phyloP scores from a whole-genome alignment of 2,888 invertebrate genomes.

The Eupelmus urozonus region DNA sequence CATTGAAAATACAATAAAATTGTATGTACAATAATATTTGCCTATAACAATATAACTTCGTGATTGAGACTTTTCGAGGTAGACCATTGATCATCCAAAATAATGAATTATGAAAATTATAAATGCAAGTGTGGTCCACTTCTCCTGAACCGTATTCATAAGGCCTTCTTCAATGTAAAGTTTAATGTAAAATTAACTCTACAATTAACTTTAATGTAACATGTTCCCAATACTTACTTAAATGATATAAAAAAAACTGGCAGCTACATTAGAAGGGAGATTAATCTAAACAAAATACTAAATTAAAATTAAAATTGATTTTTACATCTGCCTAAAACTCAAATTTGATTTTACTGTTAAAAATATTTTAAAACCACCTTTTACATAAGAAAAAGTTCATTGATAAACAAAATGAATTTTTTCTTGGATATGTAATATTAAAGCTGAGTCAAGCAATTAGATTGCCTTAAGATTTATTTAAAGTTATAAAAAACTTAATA shows the following conservation, averaged over 20 bases:
- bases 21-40: not conserved
- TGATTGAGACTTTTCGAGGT: conserved; percentile 48
- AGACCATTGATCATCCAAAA: conserved; percentile 36
- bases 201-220: not conserved
- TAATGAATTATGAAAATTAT: conserved; percentile 38
- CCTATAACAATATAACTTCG: not conserved
- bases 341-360: not conserved
- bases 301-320: too few species aligned
- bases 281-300: too few species aligned
- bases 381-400: not conserved
- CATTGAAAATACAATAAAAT: not conserved
- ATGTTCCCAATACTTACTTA: not conserved
- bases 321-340: not conserved
- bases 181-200: not conserved
- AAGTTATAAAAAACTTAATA: conserved; percentile 39
- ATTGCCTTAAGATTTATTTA: conserved; percentile 33
- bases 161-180: conserved; percentile 21
- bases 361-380: conserved; percentile 8
- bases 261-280: too few species aligned
- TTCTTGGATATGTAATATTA: conserved; percentile 27
- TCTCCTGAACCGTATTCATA: conserved; percentile 7
- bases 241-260: too few species aligned
- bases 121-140: conserved; percentile 29
- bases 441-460: conserved; percentile 33
- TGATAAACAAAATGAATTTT: conserved; percentile 9